A percentile compares a stretch with the other conserved stretches of the same genome.
Evolutionary conservation across 2,888 invertebrate genomes (phyloP).

Genomic region (Archaeoteleia sp.): DNA sequence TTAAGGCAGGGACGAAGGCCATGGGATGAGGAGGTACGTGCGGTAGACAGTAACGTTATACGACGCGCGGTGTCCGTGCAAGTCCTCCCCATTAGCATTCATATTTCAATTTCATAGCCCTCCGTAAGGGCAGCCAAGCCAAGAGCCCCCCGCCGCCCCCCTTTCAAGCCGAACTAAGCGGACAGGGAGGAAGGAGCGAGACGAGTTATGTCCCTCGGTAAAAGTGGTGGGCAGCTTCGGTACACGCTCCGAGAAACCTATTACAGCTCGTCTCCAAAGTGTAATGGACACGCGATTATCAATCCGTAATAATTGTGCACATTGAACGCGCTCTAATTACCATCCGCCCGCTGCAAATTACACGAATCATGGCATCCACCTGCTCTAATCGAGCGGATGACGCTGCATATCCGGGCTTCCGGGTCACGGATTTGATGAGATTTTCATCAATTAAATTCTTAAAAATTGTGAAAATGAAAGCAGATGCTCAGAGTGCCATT

Average conservation of each 20-base stretch:
- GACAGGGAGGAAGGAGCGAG: not conserved
- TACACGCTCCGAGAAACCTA: slow-evolving; percentile 56
- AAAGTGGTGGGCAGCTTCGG: slow-evolving; percentile 6
- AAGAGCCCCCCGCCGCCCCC: slow-evolving; percentile 9
- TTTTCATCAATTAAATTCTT: slow-evolving; percentile 32
- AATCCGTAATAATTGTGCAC: slow-evolving; percentile 71
- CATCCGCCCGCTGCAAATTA: slow-evolving; percentile 36
- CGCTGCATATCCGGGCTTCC: slow-evolving; percentile 38
- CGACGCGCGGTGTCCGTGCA: slow-evolving; percentile 48
- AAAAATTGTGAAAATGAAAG: too few species aligned
- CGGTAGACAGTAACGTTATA: slow-evolving; percentile 61
- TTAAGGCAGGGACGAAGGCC: slow-evolving; percentile 21
- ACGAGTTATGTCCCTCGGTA: slow-evolving; percentile 1
- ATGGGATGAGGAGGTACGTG: slow-evolving; percentile 30
- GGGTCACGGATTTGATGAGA: slow-evolving; percentile 37
- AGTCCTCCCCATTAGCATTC: slow-evolving; percentile 63
- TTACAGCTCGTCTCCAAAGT: slow-evolving; percentile 62
- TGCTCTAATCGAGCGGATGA: slow-evolving; percentile 37
- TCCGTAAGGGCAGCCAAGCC: slow-evolving; percentile 27
- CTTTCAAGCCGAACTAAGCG: slow-evolving; percentile 9
- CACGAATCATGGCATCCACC: slow-evolving; percentile 28
- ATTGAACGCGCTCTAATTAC: slow-evolving; percentile 70
- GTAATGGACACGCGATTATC: slow-evolving; percentile 66
- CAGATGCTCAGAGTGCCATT: too few species aligned
- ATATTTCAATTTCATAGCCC: slow-evolving; percentile 66